Evolutionary conservation across 1,140 invertebrate species (phyloP), one percentile per base, ranked within the genome.

Genomic region (Idris sp.): DNA sequence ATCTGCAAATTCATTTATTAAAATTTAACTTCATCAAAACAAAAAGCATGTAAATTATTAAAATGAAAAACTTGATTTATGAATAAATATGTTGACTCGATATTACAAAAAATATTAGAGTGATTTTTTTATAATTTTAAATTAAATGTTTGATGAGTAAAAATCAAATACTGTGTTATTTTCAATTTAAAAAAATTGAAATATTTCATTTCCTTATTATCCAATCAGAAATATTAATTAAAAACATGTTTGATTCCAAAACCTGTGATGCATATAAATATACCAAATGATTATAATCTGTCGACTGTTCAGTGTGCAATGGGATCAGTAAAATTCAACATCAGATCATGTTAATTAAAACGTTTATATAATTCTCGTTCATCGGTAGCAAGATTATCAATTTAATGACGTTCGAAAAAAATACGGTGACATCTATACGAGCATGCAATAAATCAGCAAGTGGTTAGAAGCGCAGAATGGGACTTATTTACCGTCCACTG

Each of bases 391-490:
- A 36, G 51, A 64, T 72, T 72, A 72, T 71, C 67, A 64, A 64
- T 72, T 72, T 64, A 58, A 72, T 72, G 51, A 30, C 44, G 30
- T 72, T 51, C 49, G 28, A 51, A 35, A 64, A 72, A 72, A 72
- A 64, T 72, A 58, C 49, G 31, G 10, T 25, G 18, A 36, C 48
- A 41, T 69, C 30, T 40, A 49, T 49, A 64, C 40, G 11, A 40
- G 46, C 38, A 3, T 53, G 28, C 31, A 48, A 74, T 65, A 74
- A 74, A 65, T 74, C 69, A 61, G 46, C 48, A 54, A 67, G 44
- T 41, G 41, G 36, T 74, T 74, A 61, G n/a, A 48, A 59, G 36
- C 31, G 10, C 33, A 43, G 48, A 54, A 61, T 49, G 59, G 46
- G 61, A n/a, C 38, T 65, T 74, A 67, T 74, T 74, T 74, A 61